Evolutionary conservation across 2,888 invertebrate genomes (phyloP).

Genomic region (Scaptomyza flava): DNA sequence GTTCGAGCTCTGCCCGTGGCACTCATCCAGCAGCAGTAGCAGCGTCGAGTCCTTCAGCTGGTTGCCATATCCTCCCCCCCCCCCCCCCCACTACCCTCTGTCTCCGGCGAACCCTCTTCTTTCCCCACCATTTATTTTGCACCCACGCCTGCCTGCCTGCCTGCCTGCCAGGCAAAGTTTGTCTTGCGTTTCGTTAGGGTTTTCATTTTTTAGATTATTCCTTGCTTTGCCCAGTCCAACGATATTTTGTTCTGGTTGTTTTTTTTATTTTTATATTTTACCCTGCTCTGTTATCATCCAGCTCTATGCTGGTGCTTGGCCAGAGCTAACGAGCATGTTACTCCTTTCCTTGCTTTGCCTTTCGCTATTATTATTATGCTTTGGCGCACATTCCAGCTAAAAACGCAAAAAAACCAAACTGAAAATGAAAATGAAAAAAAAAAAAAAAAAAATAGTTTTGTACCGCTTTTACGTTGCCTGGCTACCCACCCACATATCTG

Average conservation of each 20-base stretch:
- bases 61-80: conserved; percentile 16
- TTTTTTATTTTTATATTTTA: conserved; percentile 25
- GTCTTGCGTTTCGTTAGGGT: conserved; percentile 80
- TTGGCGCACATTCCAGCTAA: conserved; percentile 73
- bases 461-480: conserved; percentile 65
- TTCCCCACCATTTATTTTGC: conserved; percentile 72
- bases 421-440: not conserved
- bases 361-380: conserved; percentile 81
- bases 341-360: conserved; percentile 77
- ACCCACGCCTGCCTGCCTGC: conserved; percentile 80
- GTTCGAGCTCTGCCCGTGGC: conserved; percentile 81
- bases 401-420: conserved; percentile 16
- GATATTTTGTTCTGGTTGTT: conserved; percentile 38
- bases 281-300: conserved; percentile 44
- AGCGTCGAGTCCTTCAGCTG: conserved; percentile 70
- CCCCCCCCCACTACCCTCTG: not conserved
- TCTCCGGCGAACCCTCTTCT: not conserved
- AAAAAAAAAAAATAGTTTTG: conserved; percentile 45
- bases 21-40: conserved; percentile 72
- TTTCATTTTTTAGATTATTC: conserved; percentile 79
- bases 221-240: conserved; percentile 68
- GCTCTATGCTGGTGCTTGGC: conserved; percentile 42
- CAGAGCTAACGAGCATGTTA: conserved; percentile 77
- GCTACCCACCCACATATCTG: conserved; percentile 44
- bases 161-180: conserved; percentile 79